Evolutionary conservation across 2,113 vertebrate genomes (phyloP), one percentile per base, ranked within the genome.

Genomic region (Dissostichus mawsoni): DNA sequence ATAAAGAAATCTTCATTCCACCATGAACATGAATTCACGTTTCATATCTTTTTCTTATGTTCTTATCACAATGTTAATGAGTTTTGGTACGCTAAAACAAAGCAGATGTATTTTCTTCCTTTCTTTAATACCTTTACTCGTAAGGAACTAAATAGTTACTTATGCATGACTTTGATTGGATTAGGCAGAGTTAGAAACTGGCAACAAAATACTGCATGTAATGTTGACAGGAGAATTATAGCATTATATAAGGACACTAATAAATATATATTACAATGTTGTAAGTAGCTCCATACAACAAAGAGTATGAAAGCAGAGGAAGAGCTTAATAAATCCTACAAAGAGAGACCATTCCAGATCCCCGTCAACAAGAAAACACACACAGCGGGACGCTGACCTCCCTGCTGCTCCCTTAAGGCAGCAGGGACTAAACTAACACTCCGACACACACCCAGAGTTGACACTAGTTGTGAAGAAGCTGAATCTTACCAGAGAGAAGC

Each of bases 401-500:
- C 23, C 48, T 76, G 50, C 75, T 51, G 8, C 16, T 36, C 36
- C 17, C 76, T 44, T 33, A 18, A 44, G n/a, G 41, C 64, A 9
- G 16, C 71, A 45, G 66, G 4, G 8, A 45, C 63, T 33, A 51
- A 64, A 29, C 18, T 47, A 36, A 1, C 17, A 36, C 50, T 44
- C 23, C 66, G 25, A 50, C 11, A 76, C 44, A 9, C 23, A 51
- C 11, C 23, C 4, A 17, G 69, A 18, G 41, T 8, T 11, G 4
- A 57, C 36, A 50, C 16, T 4, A 57, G 29, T 41, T 57, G 8
- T 76, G 12, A 76, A 20, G 63, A 63, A 0, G 16, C 12, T 5
- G 68, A 0, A 23, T 86, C 97, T 97, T 96, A 98, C 97, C 97
- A 97, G 90, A 0, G 97, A 96, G 94, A 99, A 97, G 93, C 97